Evolutionary conservation across 2,888 invertebrate genomes (phyloP), one percentile per base, ranked within the genome.

Genomic region (Pristionchus entomophagus): DNA sequence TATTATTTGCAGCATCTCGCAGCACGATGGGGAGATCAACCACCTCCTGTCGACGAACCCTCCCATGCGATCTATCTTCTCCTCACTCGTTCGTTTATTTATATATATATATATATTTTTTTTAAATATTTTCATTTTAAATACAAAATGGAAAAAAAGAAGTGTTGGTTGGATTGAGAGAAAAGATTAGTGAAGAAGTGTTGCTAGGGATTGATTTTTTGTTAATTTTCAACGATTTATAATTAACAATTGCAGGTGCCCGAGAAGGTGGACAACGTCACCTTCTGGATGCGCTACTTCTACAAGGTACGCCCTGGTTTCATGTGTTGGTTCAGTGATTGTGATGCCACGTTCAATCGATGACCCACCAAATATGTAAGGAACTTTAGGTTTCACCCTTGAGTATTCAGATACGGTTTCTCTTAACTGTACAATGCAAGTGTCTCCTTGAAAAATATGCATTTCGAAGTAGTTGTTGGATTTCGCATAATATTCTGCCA

Each of bases 221-320:
- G n/a, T n/a, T n/a, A n/a, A n/a, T n/a, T n/a, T 51, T 51, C 51
- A 51, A 51, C 8, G 19, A 51, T 22, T 22, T 5, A 51, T 22
- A 59, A 26, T n/a, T 26, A 19, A 4, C 14, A 77, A 38, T 86
- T 88, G 88, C 88, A 95, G 95, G 96, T 95, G 49, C 95, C 95
- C 19, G 90, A 94, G 17, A 90, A 93, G 53, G 93, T 96, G 26
- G 95, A 96, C 1, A 96, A 96, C 91, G 95, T 96, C 32, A 95
- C 96, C 88, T 97, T 97, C 94, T 97, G 97, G 97, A 96, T 96
- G 93, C 95, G 96, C 81, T 97, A 96, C 94, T 95, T 96, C 92
- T 97, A 96, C 94, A 96, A 96, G 92, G 96, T 96, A 92, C 96
- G 96, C n/a, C 94, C 26, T 1, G 0, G 26, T 26, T 32, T 41